phyloP scores from a whole-genome alignment of 2,113 vertebrate species.

The Scalopus aquaticus region DNA sequence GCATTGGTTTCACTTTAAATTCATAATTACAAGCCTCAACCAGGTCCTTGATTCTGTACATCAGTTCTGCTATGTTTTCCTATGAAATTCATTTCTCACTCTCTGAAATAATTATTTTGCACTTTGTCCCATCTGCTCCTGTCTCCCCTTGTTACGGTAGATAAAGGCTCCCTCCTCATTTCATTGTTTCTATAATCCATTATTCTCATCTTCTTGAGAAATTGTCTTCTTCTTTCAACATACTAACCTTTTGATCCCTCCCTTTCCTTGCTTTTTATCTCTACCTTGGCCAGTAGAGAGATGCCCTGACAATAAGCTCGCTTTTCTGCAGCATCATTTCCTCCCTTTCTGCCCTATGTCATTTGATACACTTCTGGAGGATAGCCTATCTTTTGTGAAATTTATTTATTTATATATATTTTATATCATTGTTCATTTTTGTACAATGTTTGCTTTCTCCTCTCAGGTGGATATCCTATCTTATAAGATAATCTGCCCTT shows the following conservation, averaged over 20 bases:
- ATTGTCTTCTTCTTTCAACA: background rate
- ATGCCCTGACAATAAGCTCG: background rate
- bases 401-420: too few relatives aligned
- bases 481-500: background rate
- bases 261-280: background rate
- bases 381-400: background rate
- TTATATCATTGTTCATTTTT: too few relatives aligned
- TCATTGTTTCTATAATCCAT: background rate
- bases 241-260: background rate
- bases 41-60: background rate
- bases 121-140: background rate
- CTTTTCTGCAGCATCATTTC: background rate
- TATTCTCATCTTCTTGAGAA: background rate
- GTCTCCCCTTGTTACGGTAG: background rate
- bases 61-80: slow-evolving; percentile 49
- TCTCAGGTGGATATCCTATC: background rate
- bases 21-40: slow-evolving; percentile 14
- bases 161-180: background rate
- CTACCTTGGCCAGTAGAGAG: background rate
- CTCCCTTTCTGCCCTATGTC: background rate
- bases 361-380: background rate
- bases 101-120: slow-evolving; percentile 44
- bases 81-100: slow-evolving; percentile 37
- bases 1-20: background rate
- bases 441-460: too few relatives aligned